Evolutionary conservation across 2,888 invertebrate species (phyloP), one percentile per base, ranked within the genome.

Genomic region (Orchesella flavescens): DNA sequence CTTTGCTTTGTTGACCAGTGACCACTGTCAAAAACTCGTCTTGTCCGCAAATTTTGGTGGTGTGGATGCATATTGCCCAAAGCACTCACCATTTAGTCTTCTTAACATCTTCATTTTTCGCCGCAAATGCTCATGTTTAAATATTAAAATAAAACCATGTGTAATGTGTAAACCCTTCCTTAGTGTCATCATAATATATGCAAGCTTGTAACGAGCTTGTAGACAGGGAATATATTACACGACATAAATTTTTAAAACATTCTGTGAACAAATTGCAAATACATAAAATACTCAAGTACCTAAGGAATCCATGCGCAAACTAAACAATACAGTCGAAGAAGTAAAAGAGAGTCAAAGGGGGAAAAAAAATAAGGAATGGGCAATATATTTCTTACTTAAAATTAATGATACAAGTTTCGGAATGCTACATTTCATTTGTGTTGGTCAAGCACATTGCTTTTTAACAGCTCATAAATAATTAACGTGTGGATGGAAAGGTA

Each of bases 51-150:
- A 4, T 34, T 34, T 34, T 34, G 34, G 34, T 34, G n/a, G n/a
- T n/a, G n/a, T n/a, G n/a, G n/a, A 34, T 34, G 34, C 7, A 2
- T 34, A 34, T n/a, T n/a, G n/a, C n/a, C n/a, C n/a, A n/a, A n/a
- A n/a, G n/a, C 34, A 34, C 2, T 2, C 7, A 34, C 34, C 34
- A 34, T 34, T 34, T 34, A 34, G 34, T 34, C 3, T 34, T 34
- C 7, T 49, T 12, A 59, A 74, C 74, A 59, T 74, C 74, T 74
- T 63, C 61, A 74, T 74, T 74, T 59, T 59, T 73, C 73, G 43
- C 34, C 34, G 34, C 34, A 34, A 34, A 34, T 73, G 73, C 23
- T 61, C 46, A 44, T 34, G 61, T 61, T 73, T 43, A 61, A 73
- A 61, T 43, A 73, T 73, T 73, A n/a, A 43, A 61, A 55, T 13